Evolutionary conservation across 1,140 invertebrate genomes (phyloP), one percentile per base, ranked within the genome.

Genomic region (Aricia agestis): DNA sequence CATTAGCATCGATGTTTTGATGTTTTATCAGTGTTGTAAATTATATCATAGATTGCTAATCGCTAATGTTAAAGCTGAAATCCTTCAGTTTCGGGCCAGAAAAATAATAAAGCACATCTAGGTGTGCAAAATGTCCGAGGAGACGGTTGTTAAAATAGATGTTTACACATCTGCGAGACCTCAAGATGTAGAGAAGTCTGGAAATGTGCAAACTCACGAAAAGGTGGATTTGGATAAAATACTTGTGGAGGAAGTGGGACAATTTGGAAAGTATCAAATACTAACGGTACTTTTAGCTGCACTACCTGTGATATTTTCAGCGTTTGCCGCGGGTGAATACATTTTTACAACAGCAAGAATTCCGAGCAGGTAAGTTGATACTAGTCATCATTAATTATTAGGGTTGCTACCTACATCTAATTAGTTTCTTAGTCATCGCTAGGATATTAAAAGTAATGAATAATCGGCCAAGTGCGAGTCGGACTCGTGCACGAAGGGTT

Each of bases 331-430:
- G 0, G 86, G 86, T 9, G 87, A 89, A 72, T 90, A 89, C 18
- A 89, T 90, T 36, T 90, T 89, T 63, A 87, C 86, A 0, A 85
- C 84, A 0, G 82, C 84, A 1, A 86, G 86, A 52, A 86, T 90
- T 69, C 80, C 80, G n/a, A 77, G 80, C 19, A 86, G 87, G 85
- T 89, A 75, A 76, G 66, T 17, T 36, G 2, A 36, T 2, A 36
- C 32, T 3, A 36, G 5, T 36, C 36, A 36, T 36, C 1, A 9
- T 36, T 1, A 36, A 36, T 36, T 36, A 36, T 36, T 25, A 25
- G 25, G 25, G 25, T 25, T 25, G 25, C 3, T 25, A 25, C 25
- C 25, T 25, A 25, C 25, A 25, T 25, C 25, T 25, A 25, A 25
- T 1, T 25, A 25, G 25, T 25, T 25, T 2, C 3, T 25, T 25